Percentiles rank a stretch among this genome's conserved stretches.
Conservation (phyloP, 1,140 invertebrate genomes). For the Atta colombica region DNA sequence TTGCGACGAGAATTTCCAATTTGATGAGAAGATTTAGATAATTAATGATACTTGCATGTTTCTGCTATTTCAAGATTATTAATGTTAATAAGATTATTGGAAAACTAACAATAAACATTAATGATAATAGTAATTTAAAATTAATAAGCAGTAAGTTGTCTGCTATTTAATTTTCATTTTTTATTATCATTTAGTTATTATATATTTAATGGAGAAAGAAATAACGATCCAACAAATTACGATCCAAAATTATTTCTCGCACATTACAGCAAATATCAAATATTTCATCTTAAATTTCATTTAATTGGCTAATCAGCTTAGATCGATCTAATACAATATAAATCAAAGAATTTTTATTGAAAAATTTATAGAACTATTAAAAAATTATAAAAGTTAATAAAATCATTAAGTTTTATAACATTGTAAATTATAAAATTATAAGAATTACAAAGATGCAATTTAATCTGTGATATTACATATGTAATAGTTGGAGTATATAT, state of each 20-base stretch:
- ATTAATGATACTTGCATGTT: background rate
- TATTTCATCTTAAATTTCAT: background rate
- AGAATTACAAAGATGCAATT: too few species aligned
- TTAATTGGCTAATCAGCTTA: background rate
- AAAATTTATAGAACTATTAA: background rate
- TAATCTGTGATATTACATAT: too few species aligned
- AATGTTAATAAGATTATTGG: background rate
- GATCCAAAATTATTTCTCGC: background rate
- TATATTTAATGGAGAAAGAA: background rate
- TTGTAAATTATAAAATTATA: too few species aligned
- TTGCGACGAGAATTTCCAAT: background rate
- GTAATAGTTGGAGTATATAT: too few species aligned
- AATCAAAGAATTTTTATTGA: background rate
- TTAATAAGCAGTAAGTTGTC: background rate
- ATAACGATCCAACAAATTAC: background rate
- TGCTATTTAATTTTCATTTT: constrained; percentile 4
- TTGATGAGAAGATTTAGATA: background rate
- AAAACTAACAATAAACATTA: background rate
- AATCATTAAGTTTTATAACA: too few species aligned
- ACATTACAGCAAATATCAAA: background rate
- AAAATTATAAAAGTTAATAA: too few species aligned
- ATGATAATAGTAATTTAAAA: background rate
- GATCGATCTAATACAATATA: background rate
- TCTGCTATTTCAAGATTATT: background rate
- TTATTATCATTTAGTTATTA: too few species aligned